Base-by-base conservation (phyloP, 1,140 invertebrate species). In the Drosophila ficusphila region DNA sequence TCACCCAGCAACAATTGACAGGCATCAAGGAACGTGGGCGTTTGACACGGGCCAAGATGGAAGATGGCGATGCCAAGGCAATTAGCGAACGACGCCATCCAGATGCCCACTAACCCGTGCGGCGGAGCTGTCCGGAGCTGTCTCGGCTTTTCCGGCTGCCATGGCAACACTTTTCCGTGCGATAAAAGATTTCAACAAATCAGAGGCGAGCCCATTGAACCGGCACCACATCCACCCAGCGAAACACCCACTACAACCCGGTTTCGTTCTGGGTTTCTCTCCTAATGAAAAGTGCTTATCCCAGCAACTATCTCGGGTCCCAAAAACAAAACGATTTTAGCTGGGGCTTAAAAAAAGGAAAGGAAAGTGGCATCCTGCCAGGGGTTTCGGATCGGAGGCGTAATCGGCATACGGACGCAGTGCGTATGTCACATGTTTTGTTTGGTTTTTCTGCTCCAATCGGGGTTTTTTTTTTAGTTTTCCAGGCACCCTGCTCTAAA, bases 171-270 rank as follows among this genome's bases (percentile, higher is more conserved):
- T 76, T 85, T 79, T 70, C 58, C 65, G 61, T 72, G 65, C 81
- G 76, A 85, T 85, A 86, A 77, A 81, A 81, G 76, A 85, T 85
- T 85, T 85, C 81, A 86, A 86, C 81, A 86, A 86, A 85, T 85
- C 81, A 85, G 81, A 76, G 57, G 39, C 42, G 47, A 34, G 42
- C 46, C 61, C 46, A 67, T 67, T 67, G 64, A 67, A 67, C 34
- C 64, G 64, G 65, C 44, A 67, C 61, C 64, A 33, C 46, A 52
- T 42, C 42, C 56, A 48, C 18, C 42, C 18, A 51, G 19, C 44
- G 12, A 3, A 38, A 42, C 19, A 8, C 11, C 56, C 31, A 29
- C 27, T 29, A 11, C 16, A 4, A 1, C 2, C 36, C 4, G 6
- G 23, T 23, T 25, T 39, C 19, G 33, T 49, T 36, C 31, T 14